Evolutionary conservation across 1,140 invertebrate species (phyloP).

Genomic region (Panonychus citri): DNA sequence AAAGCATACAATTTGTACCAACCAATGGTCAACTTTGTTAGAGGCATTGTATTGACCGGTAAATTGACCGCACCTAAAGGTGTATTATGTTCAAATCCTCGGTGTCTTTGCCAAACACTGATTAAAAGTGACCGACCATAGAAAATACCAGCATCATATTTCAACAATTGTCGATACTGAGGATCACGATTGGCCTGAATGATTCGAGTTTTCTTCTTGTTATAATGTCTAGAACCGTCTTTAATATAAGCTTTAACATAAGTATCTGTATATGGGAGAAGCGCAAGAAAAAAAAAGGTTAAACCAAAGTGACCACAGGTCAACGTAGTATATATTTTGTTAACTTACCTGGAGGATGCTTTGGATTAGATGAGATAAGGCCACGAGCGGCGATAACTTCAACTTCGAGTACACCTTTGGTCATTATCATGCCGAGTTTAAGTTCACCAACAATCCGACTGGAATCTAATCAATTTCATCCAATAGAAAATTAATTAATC

Average conservation of each 20-base stretch:
- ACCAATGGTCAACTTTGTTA: slow-evolving; percentile 46
- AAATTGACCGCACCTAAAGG: slow-evolving; percentile 64
- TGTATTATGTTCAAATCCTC: slow-evolving; percentile 46
- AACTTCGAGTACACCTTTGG: neutral
- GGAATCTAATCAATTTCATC: neutral
- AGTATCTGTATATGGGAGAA: slow-evolving; percentile 35
- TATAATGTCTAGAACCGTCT: slow-evolving; percentile 57
- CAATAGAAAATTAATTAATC: too few relatives aligned
- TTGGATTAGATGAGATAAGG: slow-evolving; percentile 24
- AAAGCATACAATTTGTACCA: slow-evolving; percentile 49
- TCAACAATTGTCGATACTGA: slow-evolving; percentile 60
- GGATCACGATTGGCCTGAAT: slow-evolving; percentile 52
- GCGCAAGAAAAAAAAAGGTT: neutral
- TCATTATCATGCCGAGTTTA: slow-evolving; percentile 49
- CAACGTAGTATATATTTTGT: neutral
- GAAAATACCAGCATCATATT: slow-evolving; percentile 58
- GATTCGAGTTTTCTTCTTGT: slow-evolving; percentile 69
- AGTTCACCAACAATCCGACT: slow-evolving; percentile 37
- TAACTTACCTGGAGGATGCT: slow-evolving; percentile 30
- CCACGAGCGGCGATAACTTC: neutral
- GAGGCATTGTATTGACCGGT: slow-evolving; percentile 46
- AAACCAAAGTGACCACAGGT: neutral
- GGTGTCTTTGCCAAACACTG: slow-evolving; percentile 66
- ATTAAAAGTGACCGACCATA: slow-evolving; percentile 58
- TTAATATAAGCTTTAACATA: slow-evolving; percentile 82